These are phyloP conservation scores for Pyralis farinalis DNA, from an alignment of 2,888 invertebrate species.

Conservation along the genomic window DNA sequence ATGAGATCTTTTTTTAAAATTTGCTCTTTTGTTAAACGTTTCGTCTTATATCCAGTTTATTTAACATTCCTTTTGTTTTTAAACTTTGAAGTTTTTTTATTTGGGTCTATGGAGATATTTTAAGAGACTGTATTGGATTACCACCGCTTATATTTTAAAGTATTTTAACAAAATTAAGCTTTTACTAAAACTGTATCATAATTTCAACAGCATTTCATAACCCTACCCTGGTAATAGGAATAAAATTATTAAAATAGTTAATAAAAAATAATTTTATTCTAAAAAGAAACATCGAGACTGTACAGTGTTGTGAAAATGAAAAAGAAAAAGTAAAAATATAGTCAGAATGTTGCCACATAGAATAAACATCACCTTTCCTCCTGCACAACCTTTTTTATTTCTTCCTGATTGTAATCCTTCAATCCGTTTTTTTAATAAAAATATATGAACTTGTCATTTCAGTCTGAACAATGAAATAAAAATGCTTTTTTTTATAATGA, in stretches of 20 bases:
- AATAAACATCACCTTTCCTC: slow-evolving; percentile 33
- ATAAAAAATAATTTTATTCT: slow-evolving; percentile 26
- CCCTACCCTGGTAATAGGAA: slow-evolving; percentile 40
- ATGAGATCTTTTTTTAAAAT: too few species aligned
- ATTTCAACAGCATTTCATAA: slow-evolving; percentile 67
- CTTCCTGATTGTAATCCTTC: slow-evolving; percentile 25
- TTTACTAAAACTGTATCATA: slow-evolving; percentile 13
- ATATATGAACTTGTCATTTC: too few species aligned
- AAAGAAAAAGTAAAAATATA: slow-evolving; percentile 28
- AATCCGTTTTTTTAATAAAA: slow-evolving; percentile 6
- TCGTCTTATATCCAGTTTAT: too few species aligned
- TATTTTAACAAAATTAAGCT: slow-evolving; percentile 17
- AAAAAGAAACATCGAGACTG: slow-evolving; percentile 61
- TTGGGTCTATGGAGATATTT: too few species aligned
- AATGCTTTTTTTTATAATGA: background rate
- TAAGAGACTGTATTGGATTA: too few species aligned
- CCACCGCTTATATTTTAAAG: background rate
- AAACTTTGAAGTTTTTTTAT: too few species aligned
- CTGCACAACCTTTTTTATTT: slow-evolving; percentile 50
- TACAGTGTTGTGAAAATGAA: slow-evolving; percentile 61
- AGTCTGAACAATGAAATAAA: background rate
- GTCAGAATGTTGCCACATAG: slow-evolving; percentile 65
- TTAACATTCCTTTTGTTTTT: too few species aligned
- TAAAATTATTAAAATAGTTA: slow-evolving; percentile 19
- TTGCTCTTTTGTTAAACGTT: too few species aligned